Conservation (phyloP, 1,140 invertebrate genomes). For the Holotrichia oblita region DNA sequence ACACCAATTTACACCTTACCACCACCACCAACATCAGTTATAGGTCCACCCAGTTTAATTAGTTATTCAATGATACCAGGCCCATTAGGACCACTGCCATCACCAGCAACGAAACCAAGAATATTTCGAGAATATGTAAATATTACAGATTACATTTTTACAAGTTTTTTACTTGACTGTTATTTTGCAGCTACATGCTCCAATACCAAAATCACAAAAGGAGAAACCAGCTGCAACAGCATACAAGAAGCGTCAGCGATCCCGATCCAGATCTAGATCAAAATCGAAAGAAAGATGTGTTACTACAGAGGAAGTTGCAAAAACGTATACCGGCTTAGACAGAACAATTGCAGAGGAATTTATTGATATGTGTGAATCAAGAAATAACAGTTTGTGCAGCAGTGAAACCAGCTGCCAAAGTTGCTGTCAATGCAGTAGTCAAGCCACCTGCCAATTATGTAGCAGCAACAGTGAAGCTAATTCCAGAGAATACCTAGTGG, state of each 20-base stretch:
- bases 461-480: constrained; percentile 30
- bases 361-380: constrained; percentile 68
- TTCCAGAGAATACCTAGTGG: constrained; percentile 35
- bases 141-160: not conserved
- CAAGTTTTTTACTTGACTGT: not conserved
- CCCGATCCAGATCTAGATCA: constrained; percentile 48
- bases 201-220: constrained; percentile 28
- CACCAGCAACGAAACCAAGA: constrained; percentile 52
- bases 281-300: constrained; percentile 52
- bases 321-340: constrained; percentile 71
- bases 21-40: not conserved
- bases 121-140: constrained; percentile 39
- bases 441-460: constrained; percentile 12
- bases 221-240: not conserved
- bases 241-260: constrained; percentile 39
- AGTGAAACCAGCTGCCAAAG: constrained; percentile 51
- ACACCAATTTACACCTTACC: constrained; percentile 2
- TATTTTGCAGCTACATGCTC: constrained; percentile 27
- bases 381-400: constrained; percentile 60
- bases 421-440: constrained; percentile 48
- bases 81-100: constrained; percentile 56
- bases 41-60: constrained; percentile 41
- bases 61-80: constrained; percentile 57
- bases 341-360: constrained; percentile 72
- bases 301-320: constrained; percentile 66